These are phyloP conservation scores for Corythoichthys haematopterus DNA, from an alignment of 2,113 vertebrate genomes.

Conservation along the genomic window DNA sequence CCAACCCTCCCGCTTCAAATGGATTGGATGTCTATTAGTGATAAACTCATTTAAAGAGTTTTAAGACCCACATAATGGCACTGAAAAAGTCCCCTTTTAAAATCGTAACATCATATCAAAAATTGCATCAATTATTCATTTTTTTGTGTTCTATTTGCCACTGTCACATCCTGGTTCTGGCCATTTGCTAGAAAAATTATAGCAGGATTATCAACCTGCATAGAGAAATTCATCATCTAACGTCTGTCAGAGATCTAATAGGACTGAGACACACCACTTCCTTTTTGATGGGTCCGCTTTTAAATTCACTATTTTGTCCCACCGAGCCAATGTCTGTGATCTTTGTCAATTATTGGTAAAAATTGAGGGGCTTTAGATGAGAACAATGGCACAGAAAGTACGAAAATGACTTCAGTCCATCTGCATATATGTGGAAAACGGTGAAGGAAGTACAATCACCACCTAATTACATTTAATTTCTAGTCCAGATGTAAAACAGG, in stretches of 20 bases:
- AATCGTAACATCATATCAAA: no score
- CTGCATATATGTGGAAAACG: constrained; percentile 63
- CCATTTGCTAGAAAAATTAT: background rate
- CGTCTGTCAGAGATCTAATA: constrained; percentile 33
- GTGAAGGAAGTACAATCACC: constrained; percentile 62
- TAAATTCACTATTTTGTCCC: constrained; percentile 27
- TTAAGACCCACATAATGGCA: no score
- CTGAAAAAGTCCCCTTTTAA: no score
- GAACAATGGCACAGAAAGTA: constrained; percentile 51
- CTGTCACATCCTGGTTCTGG: background rate
- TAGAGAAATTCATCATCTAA: constrained; percentile 33
- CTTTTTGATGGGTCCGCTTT: constrained; percentile 29
- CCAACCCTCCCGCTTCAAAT: no score
- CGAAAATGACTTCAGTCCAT: constrained; percentile 61
- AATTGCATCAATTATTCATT: no score
- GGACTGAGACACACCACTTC: constrained; percentile 17
- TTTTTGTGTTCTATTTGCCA: background rate
- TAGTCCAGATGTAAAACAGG: constrained; percentile 72
- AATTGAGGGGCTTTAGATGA: constrained; percentile 36
- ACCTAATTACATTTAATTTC: constrained; percentile 75
- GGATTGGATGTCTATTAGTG: no score
- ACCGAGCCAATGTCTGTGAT: constrained; percentile 24
- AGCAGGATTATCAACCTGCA: constrained; percentile 16
- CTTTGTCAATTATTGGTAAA: constrained; percentile 39
- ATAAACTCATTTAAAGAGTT: no score